A percentile compares a stretch with the other conserved stretches of the same genome.
These are phyloP conservation scores for Agonopterix arenella DNA, from an alignment of 2,888 invertebrate species.

Conservation along the genomic window DNA sequence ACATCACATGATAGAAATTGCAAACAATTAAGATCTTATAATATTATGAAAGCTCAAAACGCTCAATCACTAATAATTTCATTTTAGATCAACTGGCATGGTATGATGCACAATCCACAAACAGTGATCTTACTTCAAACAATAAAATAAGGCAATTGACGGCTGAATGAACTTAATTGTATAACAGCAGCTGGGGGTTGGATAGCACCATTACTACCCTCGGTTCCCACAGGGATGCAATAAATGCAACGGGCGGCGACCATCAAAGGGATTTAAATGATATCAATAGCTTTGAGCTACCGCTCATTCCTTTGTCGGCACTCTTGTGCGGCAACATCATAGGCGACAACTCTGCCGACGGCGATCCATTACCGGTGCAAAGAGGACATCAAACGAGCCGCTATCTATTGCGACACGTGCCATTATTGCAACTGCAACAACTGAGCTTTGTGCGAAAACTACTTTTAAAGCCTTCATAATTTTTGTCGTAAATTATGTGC, in stretches of 20 bases:
- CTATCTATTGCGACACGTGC: slow-evolving; percentile 54
- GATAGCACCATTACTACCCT: slow-evolving; percentile 9
- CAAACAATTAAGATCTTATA: too few relatives aligned
- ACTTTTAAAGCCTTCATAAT: neutral
- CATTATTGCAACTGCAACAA: slow-evolving; percentile 25
- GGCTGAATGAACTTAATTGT: slow-evolving; percentile 10
- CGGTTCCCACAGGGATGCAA: slow-evolving; percentile 43
- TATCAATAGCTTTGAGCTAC: slow-evolving; percentile 71
- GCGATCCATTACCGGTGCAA: slow-evolving; percentile 57
- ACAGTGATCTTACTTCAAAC: neutral
- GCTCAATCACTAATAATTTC: too few relatives aligned
- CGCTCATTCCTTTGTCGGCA: slow-evolving; percentile 61
- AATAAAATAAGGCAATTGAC: slow-evolving; percentile 3
- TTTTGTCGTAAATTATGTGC: too few relatives aligned
- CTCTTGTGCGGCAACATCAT: slow-evolving; percentile 47
- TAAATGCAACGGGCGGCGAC: slow-evolving; percentile 34
- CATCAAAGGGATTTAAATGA: slow-evolving; percentile 67
- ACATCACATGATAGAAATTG: too few relatives aligned
- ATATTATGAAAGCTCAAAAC: too few relatives aligned
- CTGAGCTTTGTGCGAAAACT: slow-evolving; percentile 11
- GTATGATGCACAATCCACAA: too few relatives aligned
- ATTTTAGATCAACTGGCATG: too few relatives aligned
- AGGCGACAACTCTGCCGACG: slow-evolving; percentile 45
- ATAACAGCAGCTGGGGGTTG: slow-evolving; percentile 12
- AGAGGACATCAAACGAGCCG: slow-evolving; percentile 61